Percentiles rank a stretch among this genome's conserved stretches.
Conservation (phyloP, 2,113 vertebrate species). For the Microcebus ravelobensis region DNA sequence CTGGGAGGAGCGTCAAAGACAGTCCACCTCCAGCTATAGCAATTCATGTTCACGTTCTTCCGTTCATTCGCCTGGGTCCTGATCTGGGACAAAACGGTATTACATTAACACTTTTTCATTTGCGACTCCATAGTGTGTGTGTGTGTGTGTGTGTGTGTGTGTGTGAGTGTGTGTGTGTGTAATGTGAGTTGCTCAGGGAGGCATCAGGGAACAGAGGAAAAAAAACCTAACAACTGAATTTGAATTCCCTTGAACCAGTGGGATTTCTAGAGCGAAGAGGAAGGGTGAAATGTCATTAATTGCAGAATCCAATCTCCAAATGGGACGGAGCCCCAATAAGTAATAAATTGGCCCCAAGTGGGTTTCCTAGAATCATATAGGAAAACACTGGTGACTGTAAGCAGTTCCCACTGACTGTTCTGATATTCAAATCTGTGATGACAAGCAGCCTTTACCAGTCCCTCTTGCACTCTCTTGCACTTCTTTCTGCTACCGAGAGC, state of each 20-base stretch:
- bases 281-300: rapidly evolving
- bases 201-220: neutral
- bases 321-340: rapidly evolving
- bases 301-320: rapidly evolving
- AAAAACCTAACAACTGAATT: rapidly evolving
- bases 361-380: rapidly evolving
- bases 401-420: neutral
- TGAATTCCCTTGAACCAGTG: neutral
- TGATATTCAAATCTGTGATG: neutral
- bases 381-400: rapidly evolving
- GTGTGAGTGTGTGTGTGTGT: neutral
- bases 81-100: rapidly evolving
- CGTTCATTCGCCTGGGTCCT: neutral
- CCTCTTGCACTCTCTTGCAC: neutral
- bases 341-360: too few species aligned
- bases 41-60: rapidly evolving
- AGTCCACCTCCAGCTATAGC: rapidly evolving
- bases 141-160: neutral
- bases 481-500: neutral
- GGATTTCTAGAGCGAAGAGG: neutral
- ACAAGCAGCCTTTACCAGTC: neutral
- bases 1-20: neutral
- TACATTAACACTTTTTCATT: rapidly evolving
- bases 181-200: rapidly evolving
- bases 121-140: too few species aligned